Evolutionary conservation across 2,888 invertebrate genomes (phyloP), one percentile per base, ranked within the genome.

Genomic region (Platycheirus rosarum): DNA sequence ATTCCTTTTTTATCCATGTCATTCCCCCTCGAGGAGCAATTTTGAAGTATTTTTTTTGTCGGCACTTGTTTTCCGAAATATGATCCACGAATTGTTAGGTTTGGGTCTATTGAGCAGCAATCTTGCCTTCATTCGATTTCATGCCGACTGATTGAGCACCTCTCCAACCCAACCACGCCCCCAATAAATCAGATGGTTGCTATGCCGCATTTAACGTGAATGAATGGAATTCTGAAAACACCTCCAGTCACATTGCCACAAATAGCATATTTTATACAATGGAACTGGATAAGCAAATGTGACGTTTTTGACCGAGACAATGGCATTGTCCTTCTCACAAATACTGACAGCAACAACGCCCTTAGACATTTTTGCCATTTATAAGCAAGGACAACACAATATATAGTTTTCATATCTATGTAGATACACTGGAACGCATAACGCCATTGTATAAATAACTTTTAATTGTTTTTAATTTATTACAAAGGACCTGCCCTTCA

Each of bases 391-490:
- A 14, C 13, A 40, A 26, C 9, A 35, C 14, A 29, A n/a, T 2
- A 13, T 14, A 7, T 8, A n/a, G n/a, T n/a, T n/a, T n/a, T n/a
- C n/a, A n/a, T n/a, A n/a, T n/a, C n/a, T n/a, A n/a, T n/a, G n/a
- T n/a, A n/a, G n/a, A n/a, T n/a, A n/a, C n/a, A n/a, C n/a, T n/a
- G n/a, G n/a, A n/a, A 35, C 57, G 23, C 23, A 55, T 23, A 23
- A 32, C 23, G 40, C 14, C 18, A 32, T 32, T 7, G 29, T 7
- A 32, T 44, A 51, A 60, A 60, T 48, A 35, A 77, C 55, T 63
- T 77, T 77, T 82, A 82, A 82, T 77, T 82, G 71, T 77, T 63
- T 66, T 68, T 71, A 68, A 82, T 77, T 82, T 77, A 82, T 82
- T 68, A 66, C 77, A 71, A 82, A 82, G 29, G 68, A 77, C 57